phyloP scores from a whole-genome alignment of 2,888 invertebrate genomes.

The Noctua comes region DNA sequence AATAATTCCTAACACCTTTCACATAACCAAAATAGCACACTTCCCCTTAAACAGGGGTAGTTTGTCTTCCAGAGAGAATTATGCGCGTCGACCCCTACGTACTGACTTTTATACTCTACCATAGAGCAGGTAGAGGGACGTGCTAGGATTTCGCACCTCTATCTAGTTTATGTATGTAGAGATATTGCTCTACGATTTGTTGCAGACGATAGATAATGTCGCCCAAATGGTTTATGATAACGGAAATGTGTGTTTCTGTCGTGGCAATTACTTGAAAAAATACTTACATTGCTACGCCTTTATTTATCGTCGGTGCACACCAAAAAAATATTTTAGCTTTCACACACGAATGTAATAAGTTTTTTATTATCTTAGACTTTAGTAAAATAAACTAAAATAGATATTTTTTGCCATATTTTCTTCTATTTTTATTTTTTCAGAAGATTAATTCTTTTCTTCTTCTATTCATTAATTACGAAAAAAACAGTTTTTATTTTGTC shows the following conservation, averaged over 20 bases:
- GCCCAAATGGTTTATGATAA: constrained; percentile 47
- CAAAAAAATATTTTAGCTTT: no score
- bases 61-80: constrained; percentile 66
- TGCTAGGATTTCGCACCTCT: constrained; percentile 59
- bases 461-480: no score
- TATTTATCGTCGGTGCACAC: no score
- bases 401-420: no score
- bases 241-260: not conserved
- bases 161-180: constrained; percentile 60
- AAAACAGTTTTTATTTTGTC: no score
- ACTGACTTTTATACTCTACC: constrained; percentile 65
- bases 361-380: no score
- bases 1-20: constrained; percentile 1
- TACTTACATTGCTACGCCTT: no score
- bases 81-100: constrained; percentile 61
- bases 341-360: no score
- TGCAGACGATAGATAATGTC: constrained; percentile 34
- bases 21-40: constrained; percentile 19
- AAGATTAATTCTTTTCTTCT: no score
- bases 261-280: not conserved
- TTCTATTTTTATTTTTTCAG: no score
- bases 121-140: constrained; percentile 61
- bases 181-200: constrained; percentile 63
- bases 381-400: no score
- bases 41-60: constrained; percentile 60